Evolutionary conservation across 2,113 vertebrate species (phyloP).

Genomic region (Zosterops lateralis): DNA sequence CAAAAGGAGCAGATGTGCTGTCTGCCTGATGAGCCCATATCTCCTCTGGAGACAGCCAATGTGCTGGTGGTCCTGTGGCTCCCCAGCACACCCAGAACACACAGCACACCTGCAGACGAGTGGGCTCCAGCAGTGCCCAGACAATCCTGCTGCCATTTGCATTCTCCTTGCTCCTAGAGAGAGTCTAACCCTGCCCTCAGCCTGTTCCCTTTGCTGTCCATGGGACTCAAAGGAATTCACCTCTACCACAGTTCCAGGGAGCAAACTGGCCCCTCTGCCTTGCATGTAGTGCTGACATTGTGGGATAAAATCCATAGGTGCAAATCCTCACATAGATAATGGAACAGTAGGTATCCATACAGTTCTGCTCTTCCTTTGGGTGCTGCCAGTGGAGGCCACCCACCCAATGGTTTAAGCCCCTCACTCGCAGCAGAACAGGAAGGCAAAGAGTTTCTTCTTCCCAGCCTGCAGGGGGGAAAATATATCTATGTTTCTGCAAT

Average conservation of each 20-base stretch:
- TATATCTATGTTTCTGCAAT: neutral
- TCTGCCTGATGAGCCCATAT: neutral
- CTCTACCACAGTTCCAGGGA: neutral
- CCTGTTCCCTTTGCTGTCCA: neutral
- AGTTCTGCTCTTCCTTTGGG: neutral
- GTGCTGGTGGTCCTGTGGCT: rapidly evolving
- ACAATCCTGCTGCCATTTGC: neutral
- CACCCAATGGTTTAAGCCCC: neutral
- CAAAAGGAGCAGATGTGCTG: neutral
- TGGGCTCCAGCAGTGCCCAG: neutral
- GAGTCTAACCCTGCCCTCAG: neutral
- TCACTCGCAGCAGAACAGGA: neutral
- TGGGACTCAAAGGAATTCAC: rapidly evolving
- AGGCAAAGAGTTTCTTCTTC: neutral
- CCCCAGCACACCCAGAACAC: rapidly evolving
- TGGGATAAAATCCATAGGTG: neutral
- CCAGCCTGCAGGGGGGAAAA: neutral
- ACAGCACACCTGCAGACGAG: neutral
- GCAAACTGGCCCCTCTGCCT: neutral
- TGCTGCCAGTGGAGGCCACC: rapidly evolving
- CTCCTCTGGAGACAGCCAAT: rapidly evolving
- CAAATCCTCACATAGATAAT: rapidly evolving
- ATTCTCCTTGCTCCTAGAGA: neutral
- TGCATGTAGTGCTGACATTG: neutral
- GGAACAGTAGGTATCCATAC: neutral